These are phyloP conservation scores for Drosophila hamatofila DNA, from an alignment of 2,888 invertebrate species.

Conservation along the genomic window DNA sequence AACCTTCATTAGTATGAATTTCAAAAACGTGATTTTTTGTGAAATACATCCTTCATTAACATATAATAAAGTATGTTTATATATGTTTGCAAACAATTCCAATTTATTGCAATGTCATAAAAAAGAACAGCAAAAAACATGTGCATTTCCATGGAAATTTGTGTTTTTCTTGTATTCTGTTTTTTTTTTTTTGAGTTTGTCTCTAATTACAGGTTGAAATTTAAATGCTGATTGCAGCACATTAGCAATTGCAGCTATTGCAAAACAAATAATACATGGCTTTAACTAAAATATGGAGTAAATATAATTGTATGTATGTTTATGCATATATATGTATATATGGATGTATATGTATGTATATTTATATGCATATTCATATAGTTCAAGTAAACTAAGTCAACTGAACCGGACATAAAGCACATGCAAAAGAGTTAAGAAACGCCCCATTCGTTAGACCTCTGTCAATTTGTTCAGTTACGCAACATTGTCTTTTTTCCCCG, in stretches of 20 bases:
- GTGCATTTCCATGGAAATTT: slow-evolving; percentile 37
- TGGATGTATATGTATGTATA: too few relatives aligned
- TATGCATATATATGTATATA: background rate
- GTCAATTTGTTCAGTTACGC: slow-evolving; percentile 51
- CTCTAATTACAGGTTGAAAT: slow-evolving; percentile 36
- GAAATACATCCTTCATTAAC: background rate
- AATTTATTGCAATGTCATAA: slow-evolving; percentile 6
- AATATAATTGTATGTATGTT: background rate
- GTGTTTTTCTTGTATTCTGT: slow-evolving; percentile 4
- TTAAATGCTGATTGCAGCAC: slow-evolving; percentile 64
- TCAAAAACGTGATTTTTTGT: slow-evolving; percentile 5
- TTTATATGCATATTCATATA: too few relatives aligned
- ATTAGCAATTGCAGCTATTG: slow-evolving; percentile 59
- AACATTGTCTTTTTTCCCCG: slow-evolving; percentile 5
- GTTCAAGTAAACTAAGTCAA: background rate
- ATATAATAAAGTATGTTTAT: slow-evolving; percentile 15
- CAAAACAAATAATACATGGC: slow-evolving; percentile 53
- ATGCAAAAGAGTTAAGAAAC: slow-evolving; percentile 48
- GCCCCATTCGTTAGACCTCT: slow-evolving; percentile 36
- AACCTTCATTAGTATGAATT: background rate
- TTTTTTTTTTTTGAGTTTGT: slow-evolving; percentile 5
- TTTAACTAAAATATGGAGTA: slow-evolving; percentile 40
- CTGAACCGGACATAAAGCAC: slow-evolving; percentile 42
- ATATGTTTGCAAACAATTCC: background rate
- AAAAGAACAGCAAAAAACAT: slow-evolving; percentile 1